Base-by-base conservation (phyloP, 1,140 invertebrate species). In the Rhyacophila brunnea region DNA sequence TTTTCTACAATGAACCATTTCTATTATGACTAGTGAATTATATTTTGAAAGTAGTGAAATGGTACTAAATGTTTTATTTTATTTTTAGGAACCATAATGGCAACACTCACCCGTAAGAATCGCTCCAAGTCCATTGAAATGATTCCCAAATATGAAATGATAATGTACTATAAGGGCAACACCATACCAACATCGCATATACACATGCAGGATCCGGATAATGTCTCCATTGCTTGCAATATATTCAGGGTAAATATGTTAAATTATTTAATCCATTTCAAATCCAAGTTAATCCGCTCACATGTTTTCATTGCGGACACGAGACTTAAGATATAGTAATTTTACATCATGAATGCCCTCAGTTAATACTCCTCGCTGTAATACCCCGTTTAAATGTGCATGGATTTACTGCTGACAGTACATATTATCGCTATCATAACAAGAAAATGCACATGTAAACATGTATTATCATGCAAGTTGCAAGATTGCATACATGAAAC, bases 171-270 rank as follows among this genome's bases (percentile, higher is more conserved):
- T 64, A 92, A 93, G 71, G 88, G 86, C 19, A 90, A 87, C 49
- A 85, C 87, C 36, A 97, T 98, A 67, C 91, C 93, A 1, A 95
- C 91, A 54, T 96, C 94, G 0, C 94, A 97, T 74, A 90, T 96
- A 68, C 92, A 95, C 68, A 86, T 98, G 80, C 95, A 95, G 73
- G 95, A 97, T 78, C 92, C 93, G 0, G 94, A 97, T 67, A 96
- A 96, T 71, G 86, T 96, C 13, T 88, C 88, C 40, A 82, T 95
- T 1, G 92, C 93, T 3, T 95, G 94, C 68, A 87, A 86, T 58
- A 89, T 96, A 58, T 98, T 97, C 70, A 86, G 93, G 72, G 93
- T 94, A 15, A 56, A 32, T 43, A 9, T n/a, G n/a, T n/a, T n/a
- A n/a, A n/a, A n/a, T n/a, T n/a, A 13, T 40, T 40, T 3, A 40